Evolutionary conservation across 2,888 invertebrate genomes (phyloP).

Genomic region (Pyrochroa serraticornis): DNA sequence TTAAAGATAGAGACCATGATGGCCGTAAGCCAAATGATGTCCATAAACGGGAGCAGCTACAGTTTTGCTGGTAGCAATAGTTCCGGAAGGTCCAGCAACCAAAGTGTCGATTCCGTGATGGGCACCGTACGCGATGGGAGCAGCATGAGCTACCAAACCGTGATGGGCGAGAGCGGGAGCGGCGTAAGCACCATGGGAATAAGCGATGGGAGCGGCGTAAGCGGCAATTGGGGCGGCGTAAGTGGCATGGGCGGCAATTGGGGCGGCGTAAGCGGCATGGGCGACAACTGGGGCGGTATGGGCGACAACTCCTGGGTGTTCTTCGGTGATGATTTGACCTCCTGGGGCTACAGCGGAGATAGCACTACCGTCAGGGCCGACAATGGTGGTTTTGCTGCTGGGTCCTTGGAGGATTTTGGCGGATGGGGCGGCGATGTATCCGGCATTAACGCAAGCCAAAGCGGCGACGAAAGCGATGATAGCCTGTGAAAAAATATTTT

Average conservation of each 20-base stretch:
- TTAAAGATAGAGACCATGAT: too few relatives aligned
- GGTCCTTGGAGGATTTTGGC: slow-evolving; percentile 45
- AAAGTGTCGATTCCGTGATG: slow-evolving; percentile 13
- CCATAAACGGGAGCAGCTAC: slow-evolving; percentile 6
- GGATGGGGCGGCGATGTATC: slow-evolving; percentile 36
- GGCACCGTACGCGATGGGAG: slow-evolving; percentile 9
- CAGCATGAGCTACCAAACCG: slow-evolving; percentile 17
- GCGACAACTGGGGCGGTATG: slow-evolving; percentile 29
- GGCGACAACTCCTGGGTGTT: slow-evolving; percentile 35
- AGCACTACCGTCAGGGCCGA: slow-evolving; percentile 44
- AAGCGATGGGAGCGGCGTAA: slow-evolving; percentile 11
- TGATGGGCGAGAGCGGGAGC: not conserved
- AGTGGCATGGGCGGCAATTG: slow-evolving; percentile 21
- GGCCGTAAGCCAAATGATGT: too few relatives aligned
- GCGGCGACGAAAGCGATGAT: slow-evolving; percentile 41
- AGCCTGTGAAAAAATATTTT: slow-evolving; percentile 1
- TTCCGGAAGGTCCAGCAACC: slow-evolving; percentile 44
- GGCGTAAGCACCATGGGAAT: slow-evolving; percentile 26
- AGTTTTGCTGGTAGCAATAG: slow-evolving; percentile 38
- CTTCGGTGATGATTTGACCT: slow-evolving; percentile 37
- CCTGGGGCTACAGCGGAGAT: slow-evolving; percentile 35
- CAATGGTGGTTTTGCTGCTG: slow-evolving; percentile 42
- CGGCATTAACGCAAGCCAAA: slow-evolving; percentile 42
- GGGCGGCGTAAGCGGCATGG: not conserved
- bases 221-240: slow-evolving; percentile 13